Conservation (phyloP, 2,797 vertebrate genomes). For the Squalus acanthias region DNA sequence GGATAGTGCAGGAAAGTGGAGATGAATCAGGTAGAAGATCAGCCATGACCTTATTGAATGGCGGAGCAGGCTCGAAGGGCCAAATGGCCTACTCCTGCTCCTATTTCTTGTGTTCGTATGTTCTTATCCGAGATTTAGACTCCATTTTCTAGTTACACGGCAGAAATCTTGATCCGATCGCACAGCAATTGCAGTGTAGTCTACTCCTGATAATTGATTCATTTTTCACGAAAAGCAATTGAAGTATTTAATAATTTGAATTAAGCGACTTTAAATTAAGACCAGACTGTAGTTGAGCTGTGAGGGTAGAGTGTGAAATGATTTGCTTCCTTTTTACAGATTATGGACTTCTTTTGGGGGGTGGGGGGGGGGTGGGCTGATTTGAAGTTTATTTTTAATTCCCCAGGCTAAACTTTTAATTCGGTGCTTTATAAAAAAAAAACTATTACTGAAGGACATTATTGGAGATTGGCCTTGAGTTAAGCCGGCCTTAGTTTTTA, state of each 20-base stretch:
- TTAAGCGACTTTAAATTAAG: not conserved
- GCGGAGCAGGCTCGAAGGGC: too few relatives aligned
- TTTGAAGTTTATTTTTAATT: not conserved
- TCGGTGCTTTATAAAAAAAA: not conserved
- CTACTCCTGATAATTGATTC: not conserved
- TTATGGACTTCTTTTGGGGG: not conserved
- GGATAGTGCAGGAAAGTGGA: too few relatives aligned
- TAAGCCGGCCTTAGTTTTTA: not conserved
- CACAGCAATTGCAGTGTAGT: not conserved
- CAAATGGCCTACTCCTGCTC: too few relatives aligned
- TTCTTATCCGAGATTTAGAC: not conserved
- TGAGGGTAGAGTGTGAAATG: not conserved
- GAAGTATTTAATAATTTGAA: not conserved
- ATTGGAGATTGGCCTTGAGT: not conserved
- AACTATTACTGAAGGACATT: not conserved
- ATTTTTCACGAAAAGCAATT: not conserved
- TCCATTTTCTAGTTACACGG: not conserved
- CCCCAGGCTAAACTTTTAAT: not conserved
- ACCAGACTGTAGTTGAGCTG: not conserved
- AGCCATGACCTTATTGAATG: too few relatives aligned
- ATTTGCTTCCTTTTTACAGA: not conserved
- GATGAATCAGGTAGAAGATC: too few relatives aligned
- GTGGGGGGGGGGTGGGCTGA: not conserved
- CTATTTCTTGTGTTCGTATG: too few relatives aligned
- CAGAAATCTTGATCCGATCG: not conserved